These are phyloP conservation scores for Corticium candelabrum DNA, from an alignment of 37 sponge, comb jelly and placozoan genomes.

Conservation along the genomic window DNA sequence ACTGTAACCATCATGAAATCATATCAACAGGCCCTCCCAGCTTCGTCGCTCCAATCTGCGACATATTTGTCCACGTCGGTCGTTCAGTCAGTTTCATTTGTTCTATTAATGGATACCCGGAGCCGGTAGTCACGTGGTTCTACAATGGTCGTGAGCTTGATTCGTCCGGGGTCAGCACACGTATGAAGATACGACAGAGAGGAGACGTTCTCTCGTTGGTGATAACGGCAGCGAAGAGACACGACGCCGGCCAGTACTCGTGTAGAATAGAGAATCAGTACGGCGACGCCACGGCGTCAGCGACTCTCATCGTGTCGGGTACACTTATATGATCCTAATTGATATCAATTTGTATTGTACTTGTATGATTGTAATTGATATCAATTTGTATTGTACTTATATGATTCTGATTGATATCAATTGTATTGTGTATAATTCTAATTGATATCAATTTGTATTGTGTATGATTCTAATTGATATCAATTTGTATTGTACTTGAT, in stretches of 20 bases:
- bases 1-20: too few relatives aligned
- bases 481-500: too few relatives aligned
- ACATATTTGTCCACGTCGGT: background rate
- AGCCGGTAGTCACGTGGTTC: background rate
- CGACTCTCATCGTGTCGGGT: too few relatives aligned
- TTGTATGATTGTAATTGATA: too few relatives aligned
- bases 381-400: too few relatives aligned
- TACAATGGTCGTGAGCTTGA: background rate
- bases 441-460: too few relatives aligned
- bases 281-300: background rate
- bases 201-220: background rate
- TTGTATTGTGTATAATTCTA: too few relatives aligned
- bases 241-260: background rate
- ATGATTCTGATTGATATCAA: too few relatives aligned
- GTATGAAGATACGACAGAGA: background rate
- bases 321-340: too few relatives aligned
- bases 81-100: background rate
- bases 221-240: background rate
- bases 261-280: background rate
- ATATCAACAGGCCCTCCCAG: background rate
- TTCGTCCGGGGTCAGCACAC: background rate
- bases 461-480: too few relatives aligned
- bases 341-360: too few relatives aligned
- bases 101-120: background rate
- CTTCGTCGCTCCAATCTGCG: background rate